Percentiles rank a stretch among this genome's conserved stretches.
phyloP scores from a whole-genome alignment of 2,797 vertebrate species.

The Leptoclinus maculatus region DNA sequence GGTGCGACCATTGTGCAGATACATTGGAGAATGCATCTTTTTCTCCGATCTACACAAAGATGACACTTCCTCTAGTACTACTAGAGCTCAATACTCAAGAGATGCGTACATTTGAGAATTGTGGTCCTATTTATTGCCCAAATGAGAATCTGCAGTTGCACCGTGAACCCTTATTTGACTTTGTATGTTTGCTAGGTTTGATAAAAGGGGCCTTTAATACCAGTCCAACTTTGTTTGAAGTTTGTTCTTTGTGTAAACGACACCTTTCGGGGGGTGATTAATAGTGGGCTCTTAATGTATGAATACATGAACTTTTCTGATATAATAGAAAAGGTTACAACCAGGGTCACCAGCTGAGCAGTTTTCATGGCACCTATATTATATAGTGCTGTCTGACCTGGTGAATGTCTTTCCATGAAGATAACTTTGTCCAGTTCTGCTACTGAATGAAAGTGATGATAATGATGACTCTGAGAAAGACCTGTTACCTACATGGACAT shows the following conservation, averaged over 20 bases:
- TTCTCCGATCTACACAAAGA: not conserved
- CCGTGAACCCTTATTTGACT: not conserved
- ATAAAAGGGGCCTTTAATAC: not conserved
- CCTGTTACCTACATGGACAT: constrained; percentile 6
- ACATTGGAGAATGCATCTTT: not conserved
- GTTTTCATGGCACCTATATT: not conserved
- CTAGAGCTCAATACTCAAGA: not conserved
- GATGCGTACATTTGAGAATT: not conserved
- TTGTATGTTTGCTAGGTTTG: not conserved
- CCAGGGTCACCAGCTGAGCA: not conserved
- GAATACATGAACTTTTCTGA: no score
- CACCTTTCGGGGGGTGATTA: not conserved
- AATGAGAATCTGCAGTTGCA: not conserved
- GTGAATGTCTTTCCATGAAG: constrained; percentile 87
- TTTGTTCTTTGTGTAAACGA: not conserved
- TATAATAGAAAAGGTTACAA: not conserved
- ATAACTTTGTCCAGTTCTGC: constrained; percentile 95
- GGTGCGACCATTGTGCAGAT: not conserved
- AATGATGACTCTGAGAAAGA: constrained; percentile 87
- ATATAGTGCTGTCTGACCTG: not conserved
- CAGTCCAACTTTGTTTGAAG: no score
- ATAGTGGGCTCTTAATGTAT: not conserved
- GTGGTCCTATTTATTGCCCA: not conserved
- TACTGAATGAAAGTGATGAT: constrained; percentile 91
- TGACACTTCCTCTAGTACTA: not conserved